phyloP scores from a whole-genome alignment of 2,888 invertebrate species.

The Lapara coniferarum region DNA sequence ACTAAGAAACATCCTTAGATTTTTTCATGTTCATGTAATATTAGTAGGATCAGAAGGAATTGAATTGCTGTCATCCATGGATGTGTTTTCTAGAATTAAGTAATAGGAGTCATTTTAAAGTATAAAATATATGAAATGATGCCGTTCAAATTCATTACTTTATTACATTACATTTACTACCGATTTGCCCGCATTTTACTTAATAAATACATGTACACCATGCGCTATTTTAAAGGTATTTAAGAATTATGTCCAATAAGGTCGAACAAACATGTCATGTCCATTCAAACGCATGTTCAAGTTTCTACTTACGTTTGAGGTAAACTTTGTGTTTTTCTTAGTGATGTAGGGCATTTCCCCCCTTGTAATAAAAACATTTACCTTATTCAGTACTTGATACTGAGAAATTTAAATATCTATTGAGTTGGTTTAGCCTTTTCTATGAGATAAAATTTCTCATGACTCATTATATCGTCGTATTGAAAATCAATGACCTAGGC shows the following conservation, averaged over 20 bases:
- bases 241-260: background rate
- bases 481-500: too few relatives aligned
- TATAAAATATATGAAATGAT: background rate
- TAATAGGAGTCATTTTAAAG: background rate
- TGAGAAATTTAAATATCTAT: background rate
- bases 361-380: background rate
- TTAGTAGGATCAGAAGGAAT: too few relatives aligned
- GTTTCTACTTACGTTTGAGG: background rate
- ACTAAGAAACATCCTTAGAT: too few relatives aligned
- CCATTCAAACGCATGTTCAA: background rate
- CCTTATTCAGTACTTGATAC: background rate
- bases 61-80: too few relatives aligned
- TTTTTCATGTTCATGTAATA: too few relatives aligned
- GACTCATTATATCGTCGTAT: too few relatives aligned
- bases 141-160: too few relatives aligned
- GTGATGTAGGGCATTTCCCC: background rate
- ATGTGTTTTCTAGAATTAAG: too few relatives aligned
- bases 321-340: background rate
- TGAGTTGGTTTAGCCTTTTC: background rate
- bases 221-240: background rate
- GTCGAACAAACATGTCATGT: background rate
- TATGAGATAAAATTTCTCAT: slow-evolving; percentile 2
- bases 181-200: too few relatives aligned
- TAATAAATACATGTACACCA: too few relatives aligned
- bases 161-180: too few relatives aligned